Evolutionary conservation across 2,888 invertebrate species (phyloP), one percentile per base, ranked within the genome.

Genomic region (Cerastis rubricosa): DNA sequence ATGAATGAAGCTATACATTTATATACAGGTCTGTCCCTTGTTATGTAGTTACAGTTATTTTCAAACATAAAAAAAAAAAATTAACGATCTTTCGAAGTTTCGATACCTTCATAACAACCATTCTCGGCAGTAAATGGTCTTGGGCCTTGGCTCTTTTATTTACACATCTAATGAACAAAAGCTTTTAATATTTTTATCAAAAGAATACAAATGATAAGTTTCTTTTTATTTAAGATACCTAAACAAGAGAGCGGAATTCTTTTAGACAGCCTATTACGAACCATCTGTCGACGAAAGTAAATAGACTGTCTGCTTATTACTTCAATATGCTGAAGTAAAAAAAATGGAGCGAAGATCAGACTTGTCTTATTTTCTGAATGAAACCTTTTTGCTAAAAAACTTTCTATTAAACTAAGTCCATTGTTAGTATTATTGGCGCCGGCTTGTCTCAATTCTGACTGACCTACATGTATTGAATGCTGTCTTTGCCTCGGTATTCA

Each of bases 371-470:
- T 71, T 71, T 78, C 25, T 61, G 25, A 35, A 61, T 45, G 67
- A 85, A 85, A 74, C 78, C 77, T 75, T 81, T 75, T 67, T 76
- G 29, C 45, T 57, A 43, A 49, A 66, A 40, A 71, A 74, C 61
- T 77, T 69, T 77, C 61, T 67, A 68, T 76, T 68, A 76, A 57
- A 76, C 14, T 66, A 64, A 73, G 29, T 70, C 45, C 67, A 65
- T 74, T 76, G 74, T 83, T 74, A 59, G 57, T 67, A 71, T 51
- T 68, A 63, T 72, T 66, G 88, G 76, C 79, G 84, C 76, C 86
- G 6, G 43, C 67, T 81, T 77, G 86, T 87, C 88, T 87, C 70
- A 74, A 49, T 68, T 71, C 67, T 87, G 85, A 86, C 54, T n/a
- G 54, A 54, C 88, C 88, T 79, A 76, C 79, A 85, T 83, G 81